Evolutionary conservation across 2,888 invertebrate genomes (phyloP).

Genomic region (Allacma fusca): DNA sequence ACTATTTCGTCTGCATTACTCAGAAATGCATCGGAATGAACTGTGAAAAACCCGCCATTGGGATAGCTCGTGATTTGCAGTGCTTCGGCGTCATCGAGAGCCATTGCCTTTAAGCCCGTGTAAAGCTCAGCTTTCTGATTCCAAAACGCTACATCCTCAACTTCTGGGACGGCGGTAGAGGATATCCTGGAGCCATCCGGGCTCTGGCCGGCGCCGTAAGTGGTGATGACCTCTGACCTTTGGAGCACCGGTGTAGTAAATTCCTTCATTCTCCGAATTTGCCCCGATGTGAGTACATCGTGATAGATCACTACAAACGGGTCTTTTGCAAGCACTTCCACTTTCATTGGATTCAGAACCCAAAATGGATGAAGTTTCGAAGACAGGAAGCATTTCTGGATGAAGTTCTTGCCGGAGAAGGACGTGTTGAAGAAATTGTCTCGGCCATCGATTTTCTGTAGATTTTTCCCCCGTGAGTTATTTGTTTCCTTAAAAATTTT

Average conservation of each 20-base stretch:
- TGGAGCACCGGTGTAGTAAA: background rate
- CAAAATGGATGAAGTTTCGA: conserved; percentile 11
- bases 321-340: background rate
- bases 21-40: background rate
- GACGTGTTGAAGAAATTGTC: no score
- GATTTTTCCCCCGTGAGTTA: no score
- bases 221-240: background rate
- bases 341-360: conserved; percentile 5
- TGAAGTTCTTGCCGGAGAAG: background rate
- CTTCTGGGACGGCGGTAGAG: background rate
- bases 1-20: background rate
- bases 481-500: no score
- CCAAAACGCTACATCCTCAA: no score
- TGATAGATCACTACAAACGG: background rate
- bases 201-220: background rate
- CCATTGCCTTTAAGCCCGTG: background rate
- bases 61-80: conserved; percentile 11
- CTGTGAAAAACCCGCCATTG: background rate
- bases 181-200: background rate
- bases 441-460: no score
- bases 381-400: conserved; percentile 5
- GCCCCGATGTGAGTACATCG: background rate
- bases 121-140: background rate
- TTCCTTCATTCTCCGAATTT: background rate
- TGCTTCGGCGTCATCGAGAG: background rate